phyloP scores from a whole-genome alignment of 2,888 invertebrate species.

The Andricus quercusramuli region DNA sequence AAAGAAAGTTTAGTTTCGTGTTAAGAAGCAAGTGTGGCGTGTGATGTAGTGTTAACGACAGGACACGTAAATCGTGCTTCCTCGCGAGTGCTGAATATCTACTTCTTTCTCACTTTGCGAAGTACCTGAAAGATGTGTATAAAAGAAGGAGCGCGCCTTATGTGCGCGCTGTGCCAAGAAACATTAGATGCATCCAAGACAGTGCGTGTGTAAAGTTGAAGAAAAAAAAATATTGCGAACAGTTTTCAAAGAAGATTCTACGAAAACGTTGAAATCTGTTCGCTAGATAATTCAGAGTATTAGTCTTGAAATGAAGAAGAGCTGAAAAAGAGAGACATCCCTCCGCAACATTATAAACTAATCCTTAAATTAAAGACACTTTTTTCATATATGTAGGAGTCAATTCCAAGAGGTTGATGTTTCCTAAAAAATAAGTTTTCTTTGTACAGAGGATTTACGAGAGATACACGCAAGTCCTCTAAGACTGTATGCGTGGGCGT shows the following conservation, averaged over 20 bases:
- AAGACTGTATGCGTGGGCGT: constrained; percentile 15
- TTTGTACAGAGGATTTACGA: background rate
- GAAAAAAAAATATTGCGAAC: constrained; percentile 59
- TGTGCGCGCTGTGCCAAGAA: constrained; percentile 42
- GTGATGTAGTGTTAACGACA: background rate
- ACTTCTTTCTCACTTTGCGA: constrained; percentile 13
- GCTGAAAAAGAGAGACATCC: constrained; percentile 25
- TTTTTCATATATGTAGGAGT: constrained; percentile 44
- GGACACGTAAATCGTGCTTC: constrained; percentile 14
- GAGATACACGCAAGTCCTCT: constrained; percentile 4
- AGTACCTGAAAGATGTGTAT: constrained; percentile 37
- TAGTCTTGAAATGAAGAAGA: background rate
- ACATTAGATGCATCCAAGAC: background rate
- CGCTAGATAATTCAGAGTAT: constrained; percentile 47
- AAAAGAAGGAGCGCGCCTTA: background rate
- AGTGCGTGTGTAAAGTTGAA: constrained; percentile 19
- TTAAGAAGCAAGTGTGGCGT: background rate
- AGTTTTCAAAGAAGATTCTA: constrained; percentile 57
- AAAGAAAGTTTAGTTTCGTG: constrained; percentile 9
- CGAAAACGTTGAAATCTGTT: constrained; percentile 62
- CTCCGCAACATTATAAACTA: constrained; percentile 34
- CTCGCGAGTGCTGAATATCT: background rate
- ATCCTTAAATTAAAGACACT: constrained; percentile 39
- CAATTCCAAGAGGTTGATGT: constrained; percentile 48
- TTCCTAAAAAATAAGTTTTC: constrained; percentile 44